These are phyloP conservation scores for Sternarchorhynchus goeldii DNA, from an alignment of 2,797 vertebrate genomes.

Conservation along the genomic window DNA sequence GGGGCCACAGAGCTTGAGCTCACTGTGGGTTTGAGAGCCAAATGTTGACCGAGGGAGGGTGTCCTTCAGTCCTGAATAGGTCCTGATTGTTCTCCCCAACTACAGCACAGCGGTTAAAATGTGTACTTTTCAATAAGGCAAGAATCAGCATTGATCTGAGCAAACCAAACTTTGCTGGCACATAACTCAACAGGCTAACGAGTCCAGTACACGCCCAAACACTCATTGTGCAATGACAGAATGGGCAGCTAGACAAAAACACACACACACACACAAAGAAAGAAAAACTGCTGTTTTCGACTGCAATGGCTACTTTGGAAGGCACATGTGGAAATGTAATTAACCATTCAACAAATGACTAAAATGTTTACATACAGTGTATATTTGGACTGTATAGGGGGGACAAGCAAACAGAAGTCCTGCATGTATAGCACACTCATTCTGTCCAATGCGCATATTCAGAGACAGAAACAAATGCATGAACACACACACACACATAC, in stretches of 20 bases:
- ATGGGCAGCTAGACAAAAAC: slow-evolving; percentile 44
- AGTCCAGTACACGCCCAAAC: slow-evolving; percentile 41
- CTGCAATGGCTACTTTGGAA: slow-evolving; percentile 27
- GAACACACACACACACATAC: too few species aligned
- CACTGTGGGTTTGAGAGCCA: slow-evolving; percentile 53
- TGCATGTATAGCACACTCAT: background rate
- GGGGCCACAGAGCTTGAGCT: slow-evolving; percentile 38
- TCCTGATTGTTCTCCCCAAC: slow-evolving; percentile 71
- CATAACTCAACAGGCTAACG: slow-evolving; percentile 48
- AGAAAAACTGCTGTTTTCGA: slow-evolving; percentile 31
- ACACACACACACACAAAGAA: background rate
- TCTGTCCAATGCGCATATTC: background rate
- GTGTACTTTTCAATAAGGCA: slow-evolving; percentile 67
- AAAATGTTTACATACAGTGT: slow-evolving; percentile 10
- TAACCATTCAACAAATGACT: slow-evolving; percentile 36
- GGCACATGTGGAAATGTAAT: slow-evolving; percentile 33
- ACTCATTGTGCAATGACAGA: slow-evolving; percentile 45
- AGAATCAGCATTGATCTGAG: slow-evolving; percentile 68
- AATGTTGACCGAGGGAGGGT: slow-evolving; percentile 74
- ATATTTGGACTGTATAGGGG: background rate
- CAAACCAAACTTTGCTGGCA: slow-evolving; percentile 55
- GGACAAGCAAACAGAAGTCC: background rate
- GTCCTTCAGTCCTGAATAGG: slow-evolving; percentile 64
- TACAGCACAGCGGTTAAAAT: slow-evolving; percentile 56
- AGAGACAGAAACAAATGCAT: background rate